These are phyloP conservation scores for Anguilla megastoma DNA, from an alignment of 2,797 vertebrate genomes.

Conservation along the genomic window DNA sequence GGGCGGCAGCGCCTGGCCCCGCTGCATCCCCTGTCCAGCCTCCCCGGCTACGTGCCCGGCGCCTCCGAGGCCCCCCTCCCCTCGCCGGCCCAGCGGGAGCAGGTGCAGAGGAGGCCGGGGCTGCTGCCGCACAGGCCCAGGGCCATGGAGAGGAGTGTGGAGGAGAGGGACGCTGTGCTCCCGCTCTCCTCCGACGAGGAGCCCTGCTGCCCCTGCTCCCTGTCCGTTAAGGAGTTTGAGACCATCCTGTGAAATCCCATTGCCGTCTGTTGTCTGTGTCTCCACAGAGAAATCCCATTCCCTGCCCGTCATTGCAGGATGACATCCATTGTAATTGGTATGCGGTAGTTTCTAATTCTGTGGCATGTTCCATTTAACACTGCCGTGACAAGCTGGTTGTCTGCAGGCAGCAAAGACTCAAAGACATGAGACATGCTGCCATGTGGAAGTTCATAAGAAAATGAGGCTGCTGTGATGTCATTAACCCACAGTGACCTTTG, in stretches of 20 bases:
- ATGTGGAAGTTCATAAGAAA: background rate
- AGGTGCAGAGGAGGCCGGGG: constrained; percentile 19
- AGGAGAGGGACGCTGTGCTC: constrained; percentile 34
- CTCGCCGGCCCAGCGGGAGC: constrained; percentile 45
- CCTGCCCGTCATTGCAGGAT: background rate
- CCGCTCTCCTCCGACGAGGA: constrained; percentile 45
- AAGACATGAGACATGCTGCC: background rate
- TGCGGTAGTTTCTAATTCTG: background rate
- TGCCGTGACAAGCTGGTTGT: background rate
- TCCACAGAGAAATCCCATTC: background rate
- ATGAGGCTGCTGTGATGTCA: background rate
- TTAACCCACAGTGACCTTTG: background rate
- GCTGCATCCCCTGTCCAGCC: constrained; percentile 49
- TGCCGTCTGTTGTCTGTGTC: background rate
- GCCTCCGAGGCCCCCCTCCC: constrained; percentile 45
- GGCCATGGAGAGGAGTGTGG: constrained; percentile 25
- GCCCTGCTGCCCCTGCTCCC: constrained; percentile 42
- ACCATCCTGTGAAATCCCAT: constrained; percentile 63
- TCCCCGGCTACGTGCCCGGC: constrained; percentile 53
- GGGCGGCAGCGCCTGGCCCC: constrained; percentile 48
- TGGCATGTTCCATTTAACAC: background rate
- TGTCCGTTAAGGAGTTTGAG: constrained; percentile 67
- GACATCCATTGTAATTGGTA: background rate
- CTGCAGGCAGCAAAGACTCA: background rate
- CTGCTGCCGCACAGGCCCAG: constrained; percentile 24